Evolutionary conservation across 2,113 vertebrate genomes (phyloP), one percentile per base, ranked within the genome.

Genomic region (Centropus unirufus): DNA sequence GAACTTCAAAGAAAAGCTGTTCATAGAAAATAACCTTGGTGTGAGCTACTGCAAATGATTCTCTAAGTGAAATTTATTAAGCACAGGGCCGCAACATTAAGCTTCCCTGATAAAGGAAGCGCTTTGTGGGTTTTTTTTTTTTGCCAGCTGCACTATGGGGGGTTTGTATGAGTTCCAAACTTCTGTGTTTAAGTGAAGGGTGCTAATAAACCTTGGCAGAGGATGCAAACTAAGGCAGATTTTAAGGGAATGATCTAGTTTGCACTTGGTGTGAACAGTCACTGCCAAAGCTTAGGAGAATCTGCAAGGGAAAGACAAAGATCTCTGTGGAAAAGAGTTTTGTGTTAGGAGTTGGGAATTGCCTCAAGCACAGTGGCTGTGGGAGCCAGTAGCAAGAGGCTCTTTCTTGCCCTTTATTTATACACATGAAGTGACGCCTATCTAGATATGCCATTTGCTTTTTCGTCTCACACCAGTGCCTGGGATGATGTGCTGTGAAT

Each of bases 1-100:
- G 68, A 93, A 75, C 69, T 87, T 93, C 64, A 94, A 78, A 92
- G 61, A 68, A 81, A 66, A 81, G 64, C 87, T 74, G 26, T 87
- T 94, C 52, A 14, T 81, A 81, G 89, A 78, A 89, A 89, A 90
- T 95, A 93, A 87, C 83, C 64, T 93, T 64, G 73, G 83, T 89
- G 61, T 90, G 76, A 90, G 68, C 86, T 96, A 70, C 63, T 2
- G 2, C 75, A 70, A 67, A 34, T 67, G 63, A 30, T 77, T 93
- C 42, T 63, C 8, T 36, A 77, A 80, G 85, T 42, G 57, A 34
- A 80, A 76, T 76, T 49, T 49, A 51, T 74, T 62, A 88, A 96
- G 69, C 12, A 14, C 8, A 55, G 34, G 36, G 11, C 78, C 88
- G 59, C 42, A 72, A 63, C 51, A 72, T 87, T 17, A 64, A 72